Percentiles rank a stretch among this genome's conserved stretches.
These are phyloP conservation scores for Drosophila triauraria DNA, from an alignment of 1,140 invertebrate genomes.

Conservation along the genomic window DNA sequence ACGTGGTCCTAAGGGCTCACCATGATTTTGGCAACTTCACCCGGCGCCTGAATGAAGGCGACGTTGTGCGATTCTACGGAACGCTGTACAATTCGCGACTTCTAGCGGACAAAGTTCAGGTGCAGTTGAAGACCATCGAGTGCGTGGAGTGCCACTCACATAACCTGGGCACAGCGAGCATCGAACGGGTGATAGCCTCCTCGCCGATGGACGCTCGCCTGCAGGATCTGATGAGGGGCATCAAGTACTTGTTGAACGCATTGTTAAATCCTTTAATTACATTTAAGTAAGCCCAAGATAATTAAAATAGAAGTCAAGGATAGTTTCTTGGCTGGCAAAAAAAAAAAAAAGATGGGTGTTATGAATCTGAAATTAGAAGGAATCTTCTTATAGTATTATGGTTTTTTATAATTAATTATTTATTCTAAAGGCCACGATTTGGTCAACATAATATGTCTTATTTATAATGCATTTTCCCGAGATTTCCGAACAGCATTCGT, in stretches of 20 bases:
- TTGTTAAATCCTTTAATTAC: constrained; percentile 91
- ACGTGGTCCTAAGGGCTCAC: constrained; percentile 87
- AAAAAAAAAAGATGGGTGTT: not conserved
- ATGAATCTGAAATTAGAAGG: not conserved
- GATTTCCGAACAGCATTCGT: not conserved
- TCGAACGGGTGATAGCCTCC: constrained; percentile 83
- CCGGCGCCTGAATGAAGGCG: constrained; percentile 87
- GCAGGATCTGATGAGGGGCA: constrained; percentile 87
- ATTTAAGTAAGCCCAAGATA: constrained; percentile 87
- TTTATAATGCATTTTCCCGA: not conserved
- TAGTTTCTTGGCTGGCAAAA: not conserved
- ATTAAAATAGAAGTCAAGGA: constrained; percentile 6
- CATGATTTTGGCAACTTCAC: constrained; percentile 91
- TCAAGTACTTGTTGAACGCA: constrained; percentile 91
- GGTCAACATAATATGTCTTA: not conserved
- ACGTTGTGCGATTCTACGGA: constrained; percentile 91
- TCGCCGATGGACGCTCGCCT: constrained; percentile 86
- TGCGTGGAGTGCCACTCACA: constrained; percentile 89
- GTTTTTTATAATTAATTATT: not conserved
- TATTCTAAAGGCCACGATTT: not conserved
- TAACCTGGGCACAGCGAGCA: constrained; percentile 84
- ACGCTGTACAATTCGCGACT: constrained; percentile 84
- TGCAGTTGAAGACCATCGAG: constrained; percentile 88
- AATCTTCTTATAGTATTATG: not conserved
- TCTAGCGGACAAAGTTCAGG: constrained; percentile 59